phyloP scores from a whole-genome alignment of 2,888 invertebrate species.

The Microchrysa polita region DNA sequence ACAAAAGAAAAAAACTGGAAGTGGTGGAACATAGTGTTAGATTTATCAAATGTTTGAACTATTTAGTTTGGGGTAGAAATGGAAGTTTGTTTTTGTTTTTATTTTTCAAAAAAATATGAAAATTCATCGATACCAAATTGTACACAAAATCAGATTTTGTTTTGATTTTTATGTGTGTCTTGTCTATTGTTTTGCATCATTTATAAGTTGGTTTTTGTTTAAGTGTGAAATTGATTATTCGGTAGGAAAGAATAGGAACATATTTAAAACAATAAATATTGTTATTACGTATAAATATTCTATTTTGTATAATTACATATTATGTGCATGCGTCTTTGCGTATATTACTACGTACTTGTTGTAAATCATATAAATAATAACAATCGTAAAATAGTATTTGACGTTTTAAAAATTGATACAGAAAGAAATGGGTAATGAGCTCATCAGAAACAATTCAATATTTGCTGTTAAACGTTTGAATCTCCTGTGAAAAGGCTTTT shows the following conservation, averaged over 20 bases:
- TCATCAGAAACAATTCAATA: background rate
- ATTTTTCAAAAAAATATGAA: background rate
- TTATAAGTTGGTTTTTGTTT: background rate
- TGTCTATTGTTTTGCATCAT: constrained; percentile 7
- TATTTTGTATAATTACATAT: background rate
- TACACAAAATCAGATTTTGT: background rate
- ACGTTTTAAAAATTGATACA: background rate
- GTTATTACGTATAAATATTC: background rate
- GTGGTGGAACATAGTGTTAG: constrained; percentile 15
- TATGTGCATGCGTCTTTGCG: background rate
- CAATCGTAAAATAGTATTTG: background rate
- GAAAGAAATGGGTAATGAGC: background rate
- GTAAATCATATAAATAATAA: background rate
- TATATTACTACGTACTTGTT: background rate
- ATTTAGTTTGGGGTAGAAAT: background rate
- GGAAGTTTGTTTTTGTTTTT: constrained; percentile 11
- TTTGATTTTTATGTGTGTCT: background rate
- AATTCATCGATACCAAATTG: background rate
- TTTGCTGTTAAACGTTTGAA: background rate
- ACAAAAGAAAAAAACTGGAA: background rate
- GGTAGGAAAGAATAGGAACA: too few species aligned
- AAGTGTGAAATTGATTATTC: background rate
- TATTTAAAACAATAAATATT: too few species aligned
- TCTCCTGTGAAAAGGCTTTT: too few species aligned
- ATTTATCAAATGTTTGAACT: background rate